These are phyloP conservation scores for Fopius arisanus DNA, from an alignment of 1,140 invertebrate genomes.

Conservation along the genomic window DNA sequence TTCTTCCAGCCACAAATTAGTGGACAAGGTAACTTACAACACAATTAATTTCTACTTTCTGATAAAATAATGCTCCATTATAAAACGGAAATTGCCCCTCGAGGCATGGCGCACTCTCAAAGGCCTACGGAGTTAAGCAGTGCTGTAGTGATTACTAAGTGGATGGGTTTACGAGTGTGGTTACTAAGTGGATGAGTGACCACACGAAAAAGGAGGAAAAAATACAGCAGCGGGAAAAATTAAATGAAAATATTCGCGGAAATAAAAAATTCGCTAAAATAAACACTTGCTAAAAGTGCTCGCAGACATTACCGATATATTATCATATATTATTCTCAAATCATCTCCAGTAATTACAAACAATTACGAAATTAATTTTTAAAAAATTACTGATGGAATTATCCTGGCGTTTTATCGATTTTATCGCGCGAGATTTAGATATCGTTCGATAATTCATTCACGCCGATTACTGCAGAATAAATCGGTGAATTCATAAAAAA, in stretches of 20 bases:
- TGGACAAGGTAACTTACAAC: neutral
- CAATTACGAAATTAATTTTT: too few species aligned
- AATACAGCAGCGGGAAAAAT: neutral
- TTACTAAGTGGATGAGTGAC: neutral
- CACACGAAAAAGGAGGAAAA: neutral
- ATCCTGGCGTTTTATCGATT: too few species aligned
- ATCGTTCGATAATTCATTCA: neutral
- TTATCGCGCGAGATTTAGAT: too few species aligned
- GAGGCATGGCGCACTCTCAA: neutral
- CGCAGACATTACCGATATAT: too few species aligned
- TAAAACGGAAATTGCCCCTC: slow-evolving; percentile 1
- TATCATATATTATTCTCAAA: too few species aligned
- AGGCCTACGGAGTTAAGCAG: neutral
- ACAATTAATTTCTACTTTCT: neutral
- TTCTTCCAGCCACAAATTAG: neutral
- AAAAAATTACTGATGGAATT: too few species aligned
- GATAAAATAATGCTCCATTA: neutral
- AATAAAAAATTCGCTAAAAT: too few species aligned
- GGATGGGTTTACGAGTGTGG: neutral
- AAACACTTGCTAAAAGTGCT: too few species aligned
- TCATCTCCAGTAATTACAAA: too few species aligned
- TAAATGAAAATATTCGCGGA: too few species aligned
- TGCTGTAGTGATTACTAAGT: neutral
- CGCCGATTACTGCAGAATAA: neutral
- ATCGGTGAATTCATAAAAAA: neutral